These are phyloP conservation scores for Tiliacea citrago DNA, from an alignment of 2,888 invertebrate species.

Conservation along the genomic window DNA sequence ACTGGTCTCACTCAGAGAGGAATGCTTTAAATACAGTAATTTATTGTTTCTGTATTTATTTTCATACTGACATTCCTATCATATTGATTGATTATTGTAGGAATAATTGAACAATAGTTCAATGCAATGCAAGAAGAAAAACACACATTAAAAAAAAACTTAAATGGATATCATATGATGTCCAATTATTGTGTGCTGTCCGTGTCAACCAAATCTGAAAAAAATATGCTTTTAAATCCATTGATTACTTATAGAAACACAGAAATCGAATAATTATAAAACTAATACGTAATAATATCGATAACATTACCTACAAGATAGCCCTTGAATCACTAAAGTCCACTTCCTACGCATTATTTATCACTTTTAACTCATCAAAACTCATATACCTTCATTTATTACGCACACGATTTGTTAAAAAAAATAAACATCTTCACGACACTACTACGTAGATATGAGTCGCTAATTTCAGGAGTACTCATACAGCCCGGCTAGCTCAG, in stretches of 20 bases:
- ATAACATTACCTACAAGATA: neutral
- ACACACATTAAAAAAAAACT: too few species aligned
- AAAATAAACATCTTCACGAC: neutral
- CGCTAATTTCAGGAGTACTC: fast-evolving
- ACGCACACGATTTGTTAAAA: constrained; percentile 11
- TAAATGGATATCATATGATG: neutral
- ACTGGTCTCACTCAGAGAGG: too few species aligned
- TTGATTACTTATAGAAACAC: neutral
- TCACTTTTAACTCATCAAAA: constrained; percentile 11
- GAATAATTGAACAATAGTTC: neutral
- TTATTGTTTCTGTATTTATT: neutral
- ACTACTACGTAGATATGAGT: fast-evolving
- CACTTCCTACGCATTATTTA: constrained; percentile 16
- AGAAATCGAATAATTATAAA: neutral
- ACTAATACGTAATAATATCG: neutral
- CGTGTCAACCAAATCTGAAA: neutral
- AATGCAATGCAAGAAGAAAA: neutral
- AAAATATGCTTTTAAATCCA: neutral
- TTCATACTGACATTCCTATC: neutral
- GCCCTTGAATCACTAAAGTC: neutral
- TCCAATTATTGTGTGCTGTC: neutral
- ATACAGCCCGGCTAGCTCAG: constrained; percentile 88
- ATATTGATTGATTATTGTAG: neutral
- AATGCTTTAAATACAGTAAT: too few species aligned
- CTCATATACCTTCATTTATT: constrained; percentile 2